Evolutionary conservation across 1,140 invertebrate genomes (phyloP), one percentile per base, ranked within the genome.

Genomic region (Dendroctonus valens): DNA sequence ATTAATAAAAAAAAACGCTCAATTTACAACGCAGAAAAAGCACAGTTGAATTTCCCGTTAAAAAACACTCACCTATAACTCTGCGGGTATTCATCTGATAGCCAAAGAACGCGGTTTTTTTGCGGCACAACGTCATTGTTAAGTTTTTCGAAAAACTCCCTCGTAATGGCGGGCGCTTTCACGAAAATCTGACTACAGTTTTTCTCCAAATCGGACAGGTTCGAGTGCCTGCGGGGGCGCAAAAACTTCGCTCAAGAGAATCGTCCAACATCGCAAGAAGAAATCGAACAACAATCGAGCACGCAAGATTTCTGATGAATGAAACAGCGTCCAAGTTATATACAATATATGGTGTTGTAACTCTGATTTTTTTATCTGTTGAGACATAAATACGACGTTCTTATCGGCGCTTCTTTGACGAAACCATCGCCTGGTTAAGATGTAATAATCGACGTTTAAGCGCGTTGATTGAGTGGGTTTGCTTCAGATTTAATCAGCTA

Each of bases 141-240:
- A 59, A 74, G 65, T 61, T 75, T 75, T 8, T 69, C 69, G n/a
- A 75, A 54, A 54, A 75, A 72, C 14, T 74, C 71, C 46, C 65
- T 72, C 4, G 73, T 75, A 9, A 75, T 11, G 8, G 65, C 64
- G 0, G 73, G 71, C 7, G 68, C 68, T 60, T 72, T 75, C 14
- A 62, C 8, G 51, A 75, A 73, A 39, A 75, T 69, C 41, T 75
- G 63, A 40, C 63, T 67, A 40, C 68, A 72, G 51, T 72, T 75
- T 40, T 53, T 69, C 11, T 72, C 72, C 9, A 69, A 57, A 67
- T 67, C 59, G 0, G 64, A 69, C 6, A 68, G 37, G 39, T 68
- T 63, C 12, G 66, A 63, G 15, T 57, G 44, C 0, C 53, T 57
- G 12, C 53, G 48, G 26, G 39, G 7, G n/a, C 53, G 37, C n/a